Evolutionary conservation across 2,888 invertebrate species (phyloP), one percentile per base, ranked within the genome.

Genomic region (Malacosoma neustria): DNA sequence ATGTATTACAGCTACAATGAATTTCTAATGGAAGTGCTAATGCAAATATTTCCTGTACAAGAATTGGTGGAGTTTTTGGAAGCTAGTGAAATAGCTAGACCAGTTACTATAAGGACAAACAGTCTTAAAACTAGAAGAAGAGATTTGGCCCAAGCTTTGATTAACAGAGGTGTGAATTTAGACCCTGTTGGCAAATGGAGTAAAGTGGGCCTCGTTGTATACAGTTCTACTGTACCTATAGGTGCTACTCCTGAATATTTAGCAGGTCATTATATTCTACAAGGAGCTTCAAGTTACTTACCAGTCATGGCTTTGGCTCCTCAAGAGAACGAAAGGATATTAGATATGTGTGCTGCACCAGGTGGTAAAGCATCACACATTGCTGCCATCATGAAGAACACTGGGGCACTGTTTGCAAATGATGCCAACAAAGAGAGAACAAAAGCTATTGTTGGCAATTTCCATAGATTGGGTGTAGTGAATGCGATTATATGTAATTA

Each of bases 121-220:
- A 97, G 95, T 37, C 85, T 99, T 29, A 99, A 98, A 80, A 94
- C 94, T 0, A 88, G 99, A 37, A 87, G 98, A 48, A 88, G 97
- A 40, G 98, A 98, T 76, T 87, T 99, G 40, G 98, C 98, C 3
- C 96, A 96, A 61, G 93, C 97, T 9, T 86, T 99, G 31, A 99
- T 99, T 38, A 95, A 95, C 62, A 89, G 99, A 59, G 99, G 99
- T 13, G 97, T 99, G 0, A 99, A 99, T 87, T 88, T 99, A 46
- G 99, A 99, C 82, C 98, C 99, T 0, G 90, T 99, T 39, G 99
- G 98, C 3, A 96, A 98, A 72, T 99, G 99, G 99, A 96, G 97
- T 34, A 99, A 98, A 87, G 96, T 98, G 12, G 99, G 99, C 7
- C 87, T 99, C 22, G 97, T 99, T 1, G 90, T 99, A 5, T 99